phyloP scores from a whole-genome alignment of 2,888 invertebrate genomes.

The Patella ulyssiponensis region DNA sequence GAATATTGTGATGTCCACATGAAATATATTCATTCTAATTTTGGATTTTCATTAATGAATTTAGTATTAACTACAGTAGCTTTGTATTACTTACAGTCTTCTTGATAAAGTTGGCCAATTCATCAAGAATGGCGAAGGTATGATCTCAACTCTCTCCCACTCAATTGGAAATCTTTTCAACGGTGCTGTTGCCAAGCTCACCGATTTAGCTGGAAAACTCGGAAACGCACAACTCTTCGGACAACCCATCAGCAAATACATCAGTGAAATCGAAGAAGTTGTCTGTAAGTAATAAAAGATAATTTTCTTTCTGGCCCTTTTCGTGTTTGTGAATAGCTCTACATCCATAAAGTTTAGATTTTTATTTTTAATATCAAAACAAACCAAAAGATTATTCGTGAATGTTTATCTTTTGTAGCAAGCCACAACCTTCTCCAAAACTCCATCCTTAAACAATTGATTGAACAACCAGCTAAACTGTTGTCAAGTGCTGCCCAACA shows the following conservation, averaged over 20 bases:
- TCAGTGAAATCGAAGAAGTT: constrained; percentile 16
- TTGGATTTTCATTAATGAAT: neutral
- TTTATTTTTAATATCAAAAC: no score
- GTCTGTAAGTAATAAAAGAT: constrained; percentile 11
- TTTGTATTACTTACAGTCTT: neutral
- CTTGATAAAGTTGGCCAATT: constrained; percentile 7
- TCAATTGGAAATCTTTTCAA: constrained; percentile 15
- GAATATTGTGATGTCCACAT: no score
- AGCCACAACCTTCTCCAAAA: constrained; percentile 22
- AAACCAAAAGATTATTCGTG: no score
- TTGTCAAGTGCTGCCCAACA: constrained; percentile 1
- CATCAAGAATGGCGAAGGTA: constrained; percentile 8
- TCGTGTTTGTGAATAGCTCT: no score
- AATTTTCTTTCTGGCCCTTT: no score
- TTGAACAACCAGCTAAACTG: constrained; percentile 13
- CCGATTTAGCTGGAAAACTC: constrained; percentile 11
- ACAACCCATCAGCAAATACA: constrained; percentile 13
- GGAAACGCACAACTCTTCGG: constrained; percentile 18
- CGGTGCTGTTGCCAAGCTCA: constrained; percentile 11
- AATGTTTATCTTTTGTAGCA: neutral
- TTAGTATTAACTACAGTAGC: neutral
- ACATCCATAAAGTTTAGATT: no score
- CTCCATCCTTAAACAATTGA: neutral
- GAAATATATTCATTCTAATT: no score
- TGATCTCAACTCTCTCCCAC: constrained; percentile 11